Conservation (phyloP, 2,888 invertebrate species). For the Tridacna gigas region DNA sequence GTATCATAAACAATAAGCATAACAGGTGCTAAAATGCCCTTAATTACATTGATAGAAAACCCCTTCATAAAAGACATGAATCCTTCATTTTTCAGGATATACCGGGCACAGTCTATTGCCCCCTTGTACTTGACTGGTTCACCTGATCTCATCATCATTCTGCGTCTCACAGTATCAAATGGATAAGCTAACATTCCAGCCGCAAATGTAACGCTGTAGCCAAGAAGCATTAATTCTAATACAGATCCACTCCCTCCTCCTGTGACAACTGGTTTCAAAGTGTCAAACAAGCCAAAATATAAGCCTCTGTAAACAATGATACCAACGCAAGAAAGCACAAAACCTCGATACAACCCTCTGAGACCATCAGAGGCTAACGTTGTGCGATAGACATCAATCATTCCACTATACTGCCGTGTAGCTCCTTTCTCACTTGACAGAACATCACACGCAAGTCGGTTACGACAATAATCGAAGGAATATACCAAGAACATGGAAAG, state of each 20-base stretch:
- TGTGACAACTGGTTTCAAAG: conserved; percentile 82
- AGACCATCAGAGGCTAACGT: conserved; percentile 84
- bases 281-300: conserved; percentile 85
- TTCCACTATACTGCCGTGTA: conserved; percentile 94
- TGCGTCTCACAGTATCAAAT: conserved; percentile 95
- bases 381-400: conserved; percentile 87
- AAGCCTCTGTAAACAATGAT: conserved; percentile 85
- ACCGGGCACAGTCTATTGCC: conserved; percentile 95
- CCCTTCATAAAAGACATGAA: conserved; percentile 86
- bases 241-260: conserved; percentile 69
- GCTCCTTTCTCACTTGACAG: conserved; percentile 79
- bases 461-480: conserved; percentile 84
- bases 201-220: conserved; percentile 90
- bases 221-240: conserved; percentile 79
- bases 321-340: conserved; percentile 84
- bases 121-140: conserved; percentile 88
- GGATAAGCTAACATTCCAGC: conserved; percentile 98
- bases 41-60: background rate
- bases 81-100: conserved; percentile 94
- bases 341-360: conserved; percentile 85
- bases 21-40: background rate
- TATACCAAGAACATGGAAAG: conserved; percentile 85
- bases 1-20: background rate
- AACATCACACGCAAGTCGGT: conserved; percentile 84
- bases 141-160: conserved; percentile 99